Base-by-base conservation (phyloP, 2,888 invertebrate species). In the Euphydryas editha region DNA sequence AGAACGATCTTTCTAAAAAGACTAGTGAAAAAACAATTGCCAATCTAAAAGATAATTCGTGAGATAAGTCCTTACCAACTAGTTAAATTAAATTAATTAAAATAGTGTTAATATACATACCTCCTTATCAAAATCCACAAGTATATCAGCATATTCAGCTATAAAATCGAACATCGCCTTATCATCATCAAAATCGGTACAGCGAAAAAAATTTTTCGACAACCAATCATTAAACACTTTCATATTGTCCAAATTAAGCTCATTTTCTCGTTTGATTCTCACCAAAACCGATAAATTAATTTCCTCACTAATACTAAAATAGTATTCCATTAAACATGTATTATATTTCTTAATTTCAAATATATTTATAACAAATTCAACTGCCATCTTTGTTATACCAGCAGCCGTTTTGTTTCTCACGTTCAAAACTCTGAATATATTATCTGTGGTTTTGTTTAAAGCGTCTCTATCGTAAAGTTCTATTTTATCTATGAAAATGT, bases 401-500 rank as follows among this genome's bases (percentile, higher is more conserved):
- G 47, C 56, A 10, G 69, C 11, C 42, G 18, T 37, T 2, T 58
- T 58, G 54, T 68, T 76, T 46, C 72, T 72, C 0, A 57, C 37
- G 0, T 54, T 51, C 36, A 76, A 49, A 15, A 58, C 69, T n/a
- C 69, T 54, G 0, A 79, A 24, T 8, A 79, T 15, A 11, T 71
- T 64, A 1, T 62, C 5, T 0, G 72, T 54, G 0, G 78, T 62
- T 2, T 72, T 44, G n/a, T 73, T 62, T 0, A 82, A 17, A 6
- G 55, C 56, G 0, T 62, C 46, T 0, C 71, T 59, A 0, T 76
- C 71, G 24, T 82, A 87, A 0, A 88, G 37, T 5, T 80, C 80
- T 2, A 82, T 76, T 74, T 83, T 86, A 4, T 86, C 82, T 0
- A 75, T 44, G 13, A 81, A 82, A 1, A 81, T 63, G 3, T 78